phyloP scores from a whole-genome alignment of 2,113 vertebrate species.

The Gracilinanus agilis region DNA sequence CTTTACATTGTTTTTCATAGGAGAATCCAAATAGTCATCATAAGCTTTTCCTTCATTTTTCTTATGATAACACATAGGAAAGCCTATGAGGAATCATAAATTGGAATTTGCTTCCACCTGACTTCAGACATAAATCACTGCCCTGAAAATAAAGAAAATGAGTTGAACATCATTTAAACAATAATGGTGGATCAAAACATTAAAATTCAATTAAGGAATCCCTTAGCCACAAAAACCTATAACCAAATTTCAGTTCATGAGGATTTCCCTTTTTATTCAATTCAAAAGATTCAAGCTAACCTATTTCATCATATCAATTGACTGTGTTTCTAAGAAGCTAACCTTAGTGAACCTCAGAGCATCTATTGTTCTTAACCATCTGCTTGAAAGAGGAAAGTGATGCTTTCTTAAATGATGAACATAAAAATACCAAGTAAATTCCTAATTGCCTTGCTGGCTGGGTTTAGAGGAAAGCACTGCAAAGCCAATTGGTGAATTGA shows the following conservation, averaged over 20 bases:
- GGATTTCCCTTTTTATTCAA: slow-evolving; percentile 46
- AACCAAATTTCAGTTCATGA: slow-evolving; percentile 49
- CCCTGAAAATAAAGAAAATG: slow-evolving; percentile 51
- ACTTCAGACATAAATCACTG: slow-evolving; percentile 40
- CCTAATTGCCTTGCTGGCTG: slow-evolving; percentile 78
- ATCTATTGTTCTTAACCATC: slow-evolving; percentile 67
- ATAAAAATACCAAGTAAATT: slow-evolving; percentile 78
- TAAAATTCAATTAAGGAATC: slow-evolving; percentile 63
- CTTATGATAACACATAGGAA: neutral
- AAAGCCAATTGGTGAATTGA: slow-evolving; percentile 83
- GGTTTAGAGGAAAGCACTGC: slow-evolving; percentile 79
- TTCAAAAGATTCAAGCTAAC: slow-evolving; percentile 60
- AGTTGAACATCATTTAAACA: slow-evolving; percentile 49
- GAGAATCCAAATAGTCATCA: slow-evolving; percentile 4
- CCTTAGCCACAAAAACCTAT: slow-evolving; percentile 50
- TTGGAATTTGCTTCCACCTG: slow-evolving; percentile 47
- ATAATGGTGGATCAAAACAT: slow-evolving; percentile 43
- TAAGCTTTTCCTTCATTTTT: neutral
- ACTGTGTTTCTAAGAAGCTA: slow-evolving; percentile 35
- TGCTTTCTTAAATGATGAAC: slow-evolving; percentile 79
- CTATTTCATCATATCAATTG: slow-evolving; percentile 63
- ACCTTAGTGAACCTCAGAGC: slow-evolving; percentile 68
- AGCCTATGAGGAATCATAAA: slow-evolving; percentile 37
- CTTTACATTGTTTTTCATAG: slow-evolving; percentile 17
- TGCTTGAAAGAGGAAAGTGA: slow-evolving; percentile 72